Evolutionary conservation across 1,140 invertebrate species (phyloP).

Genomic region (Archivesica marissinica): DNA sequence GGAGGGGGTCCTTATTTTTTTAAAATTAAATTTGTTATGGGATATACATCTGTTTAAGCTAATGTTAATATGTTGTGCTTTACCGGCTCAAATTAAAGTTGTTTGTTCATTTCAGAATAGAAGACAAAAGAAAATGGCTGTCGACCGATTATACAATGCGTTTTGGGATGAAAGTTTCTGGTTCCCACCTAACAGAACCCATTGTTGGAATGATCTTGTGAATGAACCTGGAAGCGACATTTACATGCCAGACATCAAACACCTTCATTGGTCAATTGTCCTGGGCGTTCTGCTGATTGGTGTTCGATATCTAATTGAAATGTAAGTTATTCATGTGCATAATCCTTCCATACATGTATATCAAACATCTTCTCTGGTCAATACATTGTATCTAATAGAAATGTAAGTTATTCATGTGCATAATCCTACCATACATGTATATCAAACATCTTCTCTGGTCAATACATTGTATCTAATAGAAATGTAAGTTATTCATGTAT

Average conservation of each 20-base stretch:
- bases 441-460: conserved; percentile 57
- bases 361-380: conserved; percentile 57
- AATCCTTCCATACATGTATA: no score
- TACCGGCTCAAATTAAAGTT: no score
- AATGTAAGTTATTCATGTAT: no score
- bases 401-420: no score
- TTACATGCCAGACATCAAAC: conserved; percentile 61
- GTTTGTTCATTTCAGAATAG: no score
- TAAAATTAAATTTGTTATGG: no score
- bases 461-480: conserved; percentile 63
- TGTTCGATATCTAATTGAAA: conserved; percentile 64
- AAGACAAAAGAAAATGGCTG: conserved; percentile 65
- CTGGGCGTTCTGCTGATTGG: conserved; percentile 58
- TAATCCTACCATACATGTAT: no score
- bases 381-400: conserved; percentile 63
- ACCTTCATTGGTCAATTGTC: conserved; percentile 62
- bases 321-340: no score
- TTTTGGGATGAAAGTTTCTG: conserved; percentile 72
- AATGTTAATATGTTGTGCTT: no score
- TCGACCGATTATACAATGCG: conserved; percentile 26
- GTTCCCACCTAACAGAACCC: conserved; percentile 67
- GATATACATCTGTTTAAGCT: no score
- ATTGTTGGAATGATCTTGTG: conserved; percentile 59
- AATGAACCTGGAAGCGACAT: conserved; percentile 57
- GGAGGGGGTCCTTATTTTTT: no score